Evolutionary conservation across 1,140 invertebrate species (phyloP).

Genomic region (Drosophila paulistorum): DNA sequence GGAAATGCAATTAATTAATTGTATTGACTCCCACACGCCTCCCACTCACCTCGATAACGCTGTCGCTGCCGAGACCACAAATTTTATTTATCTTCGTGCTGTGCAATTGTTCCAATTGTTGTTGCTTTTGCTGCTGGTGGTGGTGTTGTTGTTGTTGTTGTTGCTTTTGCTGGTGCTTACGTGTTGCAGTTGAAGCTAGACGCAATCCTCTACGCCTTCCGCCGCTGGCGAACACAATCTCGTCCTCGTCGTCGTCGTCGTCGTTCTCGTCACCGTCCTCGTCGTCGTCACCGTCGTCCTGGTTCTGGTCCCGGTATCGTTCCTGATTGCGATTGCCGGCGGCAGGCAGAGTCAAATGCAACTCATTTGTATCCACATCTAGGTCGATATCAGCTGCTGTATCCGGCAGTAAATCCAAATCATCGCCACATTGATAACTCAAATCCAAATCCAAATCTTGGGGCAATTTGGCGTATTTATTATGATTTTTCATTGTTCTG

Average conservation of each 20-base stretch:
- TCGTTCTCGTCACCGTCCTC: slow-evolving; percentile 35
- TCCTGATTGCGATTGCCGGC: slow-evolving; percentile 37
- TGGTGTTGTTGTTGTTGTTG: slow-evolving; percentile 38
- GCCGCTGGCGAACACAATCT: slow-evolving; percentile 60
- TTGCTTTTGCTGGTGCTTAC: slow-evolving; percentile 45
- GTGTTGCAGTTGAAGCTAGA: slow-evolving; percentile 46
- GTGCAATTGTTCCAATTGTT: slow-evolving; percentile 52
- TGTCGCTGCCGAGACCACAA: slow-evolving; percentile 73
- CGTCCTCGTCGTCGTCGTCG: slow-evolving; percentile 45
- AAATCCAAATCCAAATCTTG: slow-evolving; percentile 75
- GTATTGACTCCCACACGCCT: neutral
- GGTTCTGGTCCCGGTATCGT: slow-evolving; percentile 20
- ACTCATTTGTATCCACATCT: slow-evolving; percentile 49
- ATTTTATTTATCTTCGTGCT: slow-evolving; percentile 59
- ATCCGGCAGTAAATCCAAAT: slow-evolving; percentile 74
- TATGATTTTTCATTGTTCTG: slow-evolving; percentile 80
- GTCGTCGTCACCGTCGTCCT: slow-evolving; percentile 45
- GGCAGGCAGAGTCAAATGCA: slow-evolving; percentile 53
- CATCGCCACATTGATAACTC: slow-evolving; percentile 74
- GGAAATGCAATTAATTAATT: slow-evolving; percentile 22
- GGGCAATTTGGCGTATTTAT: slow-evolving; percentile 79
- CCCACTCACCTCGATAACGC: slow-evolving; percentile 72
- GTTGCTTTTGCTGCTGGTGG: slow-evolving; percentile 35
- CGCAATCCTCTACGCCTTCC: slow-evolving; percentile 43
- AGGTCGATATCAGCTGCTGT: slow-evolving; percentile 66